Evolutionary conservation across 2,113 vertebrate species (phyloP).

Genomic region (Nannobrachium achirus): DNA sequence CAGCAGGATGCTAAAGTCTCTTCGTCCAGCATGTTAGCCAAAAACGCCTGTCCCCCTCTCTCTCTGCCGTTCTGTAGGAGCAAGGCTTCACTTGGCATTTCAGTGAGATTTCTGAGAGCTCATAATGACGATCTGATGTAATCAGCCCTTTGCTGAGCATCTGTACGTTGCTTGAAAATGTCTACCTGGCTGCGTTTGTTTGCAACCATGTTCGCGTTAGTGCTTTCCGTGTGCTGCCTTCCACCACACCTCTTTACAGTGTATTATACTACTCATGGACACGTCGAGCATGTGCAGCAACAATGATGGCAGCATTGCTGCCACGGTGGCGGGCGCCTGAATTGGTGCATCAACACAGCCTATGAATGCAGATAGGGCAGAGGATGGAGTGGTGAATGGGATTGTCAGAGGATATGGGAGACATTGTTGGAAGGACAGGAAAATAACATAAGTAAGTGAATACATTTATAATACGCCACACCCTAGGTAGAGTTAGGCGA

Average conservation of each 20-base stretch:
- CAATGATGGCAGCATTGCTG: not conserved
- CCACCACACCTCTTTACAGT: not conserved
- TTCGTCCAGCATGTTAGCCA: constrained; percentile 13
- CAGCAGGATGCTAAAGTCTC: constrained; percentile 26
- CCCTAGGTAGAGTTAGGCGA: too few relatives aligned
- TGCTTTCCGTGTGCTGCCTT: not conserved
- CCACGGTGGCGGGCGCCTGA: constrained; percentile 11
- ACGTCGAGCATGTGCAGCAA: constrained; percentile 3
- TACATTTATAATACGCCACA: too few relatives aligned
- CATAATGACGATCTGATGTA: not conserved
- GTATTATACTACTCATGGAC: not conserved
- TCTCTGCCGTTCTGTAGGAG: not conserved
- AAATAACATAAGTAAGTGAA: too few relatives aligned
- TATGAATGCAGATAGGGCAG: constrained; percentile 25
- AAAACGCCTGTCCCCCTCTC: not conserved
- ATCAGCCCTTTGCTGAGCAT: not conserved
- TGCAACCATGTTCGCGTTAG: not conserved
- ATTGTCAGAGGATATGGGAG: too few relatives aligned
- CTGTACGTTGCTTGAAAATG: not conserved
- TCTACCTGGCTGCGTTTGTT: not conserved
- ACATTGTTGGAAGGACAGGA: too few relatives aligned
- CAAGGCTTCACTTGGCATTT: not conserved
- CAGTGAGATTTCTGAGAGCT: not conserved
- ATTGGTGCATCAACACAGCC: constrained; percentile 34
- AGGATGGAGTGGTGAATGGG: not conserved